Percentiles rank a stretch among this genome's conserved stretches.
Evolutionary conservation across 1,140 invertebrate genomes (phyloP).

Genomic region (Reticulitermes speratus): DNA sequence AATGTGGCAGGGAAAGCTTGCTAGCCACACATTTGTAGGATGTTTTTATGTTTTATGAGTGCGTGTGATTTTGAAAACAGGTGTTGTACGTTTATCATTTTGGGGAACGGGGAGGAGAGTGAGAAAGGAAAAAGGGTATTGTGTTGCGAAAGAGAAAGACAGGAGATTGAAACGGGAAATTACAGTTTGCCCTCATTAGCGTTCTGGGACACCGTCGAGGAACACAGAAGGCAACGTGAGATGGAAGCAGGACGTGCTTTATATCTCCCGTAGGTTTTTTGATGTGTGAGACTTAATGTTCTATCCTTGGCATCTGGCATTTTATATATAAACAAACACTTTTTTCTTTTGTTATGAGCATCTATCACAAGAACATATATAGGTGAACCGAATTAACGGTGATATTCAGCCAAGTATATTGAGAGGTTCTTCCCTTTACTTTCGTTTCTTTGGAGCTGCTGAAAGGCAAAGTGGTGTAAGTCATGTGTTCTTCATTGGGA

Average conservation of each 20-base stretch:
- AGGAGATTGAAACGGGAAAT: neutral
- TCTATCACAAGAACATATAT: neutral
- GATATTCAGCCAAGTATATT: no score
- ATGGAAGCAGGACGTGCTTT: neutral
- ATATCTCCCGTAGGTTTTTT: neutral
- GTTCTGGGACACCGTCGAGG: no score
- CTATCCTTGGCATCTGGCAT: neutral
- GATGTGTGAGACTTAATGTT: neutral
- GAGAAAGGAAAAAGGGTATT: neutral
- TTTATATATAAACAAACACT: neutral
- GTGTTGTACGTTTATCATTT: neutral
- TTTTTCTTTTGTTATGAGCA: neutral
- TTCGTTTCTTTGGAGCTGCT: no score
- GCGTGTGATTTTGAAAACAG: neutral
- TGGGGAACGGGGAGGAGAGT: neutral
- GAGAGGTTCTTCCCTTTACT: no score
- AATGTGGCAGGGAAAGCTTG: neutral
- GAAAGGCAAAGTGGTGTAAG: no score
- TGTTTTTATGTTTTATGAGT: neutral
- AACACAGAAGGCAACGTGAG: neutral
- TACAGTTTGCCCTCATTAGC: slow-evolving; percentile 9
- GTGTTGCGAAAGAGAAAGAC: neutral
- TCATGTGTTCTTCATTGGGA: no score
- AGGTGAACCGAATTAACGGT: no score
- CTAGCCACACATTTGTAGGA: neutral